These are phyloP conservation scores for Meloidogyne hapla DNA, from an alignment of 1,140 invertebrate species.

Conservation along the genomic window DNA sequence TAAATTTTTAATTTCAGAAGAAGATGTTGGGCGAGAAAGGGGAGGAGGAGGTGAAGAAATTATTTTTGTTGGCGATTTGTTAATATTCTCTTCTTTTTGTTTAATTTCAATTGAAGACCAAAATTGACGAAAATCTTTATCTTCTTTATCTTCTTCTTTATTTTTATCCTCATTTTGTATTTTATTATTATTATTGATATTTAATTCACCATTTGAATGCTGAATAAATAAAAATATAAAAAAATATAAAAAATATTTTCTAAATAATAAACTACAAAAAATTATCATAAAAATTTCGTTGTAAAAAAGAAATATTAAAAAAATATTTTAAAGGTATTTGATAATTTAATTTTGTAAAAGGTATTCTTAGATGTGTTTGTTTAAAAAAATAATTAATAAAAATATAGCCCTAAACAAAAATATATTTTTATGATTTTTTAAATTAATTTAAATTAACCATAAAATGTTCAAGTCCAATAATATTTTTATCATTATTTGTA, in stretches of 20 bases:
- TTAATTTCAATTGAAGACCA: not conserved
- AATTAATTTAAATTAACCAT: not conserved
- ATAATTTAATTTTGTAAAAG: too few relatives aligned
- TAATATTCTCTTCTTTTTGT: not conserved
- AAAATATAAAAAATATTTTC: not conserved
- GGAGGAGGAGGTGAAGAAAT: not conserved
- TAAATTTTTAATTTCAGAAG: conserved; percentile 3
- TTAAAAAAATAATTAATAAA: too few relatives aligned
- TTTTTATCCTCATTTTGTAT: not conserved
- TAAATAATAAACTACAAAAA: too few relatives aligned
- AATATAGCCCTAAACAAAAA: too few relatives aligned
- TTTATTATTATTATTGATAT: not conserved
- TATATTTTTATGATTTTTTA: too few relatives aligned
- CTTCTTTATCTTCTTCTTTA: not conserved
- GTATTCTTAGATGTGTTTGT: too few relatives aligned
- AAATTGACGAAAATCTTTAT: conserved; percentile 1
- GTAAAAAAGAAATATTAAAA: too few relatives aligned
- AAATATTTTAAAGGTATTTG: too few relatives aligned
- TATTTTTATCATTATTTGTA: not conserved
- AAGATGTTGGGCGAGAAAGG: not conserved
- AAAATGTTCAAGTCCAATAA: conserved; percentile 3
- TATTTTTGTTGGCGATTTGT: not conserved
- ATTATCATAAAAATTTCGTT: too few relatives aligned
- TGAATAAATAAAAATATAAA: conserved; percentile 2
- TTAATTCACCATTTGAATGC: not conserved